Evolutionary conservation across 1,140 invertebrate genomes (phyloP).

Genomic region (Acromyrmex charruanus): DNA sequence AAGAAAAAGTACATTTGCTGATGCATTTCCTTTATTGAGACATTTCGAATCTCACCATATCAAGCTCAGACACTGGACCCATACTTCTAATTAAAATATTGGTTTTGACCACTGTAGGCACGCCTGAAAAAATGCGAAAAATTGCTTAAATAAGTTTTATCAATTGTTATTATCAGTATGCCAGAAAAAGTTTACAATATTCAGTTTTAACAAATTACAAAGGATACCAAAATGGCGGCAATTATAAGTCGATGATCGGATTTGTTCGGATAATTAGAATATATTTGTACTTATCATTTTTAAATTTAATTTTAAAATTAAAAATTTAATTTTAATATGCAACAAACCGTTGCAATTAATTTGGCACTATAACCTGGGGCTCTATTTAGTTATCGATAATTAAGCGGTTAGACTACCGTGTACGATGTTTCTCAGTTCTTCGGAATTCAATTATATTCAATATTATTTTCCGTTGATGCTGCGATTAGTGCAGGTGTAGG

Average conservation of each 20-base stretch:
- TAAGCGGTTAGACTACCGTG: neutral
- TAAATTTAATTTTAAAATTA: neutral
- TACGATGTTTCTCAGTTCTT: slow-evolving; percentile 19
- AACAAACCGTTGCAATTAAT: neutral
- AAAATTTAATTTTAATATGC: neutral
- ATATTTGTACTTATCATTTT: neutral
- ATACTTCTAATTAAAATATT: slow-evolving; percentile 97
- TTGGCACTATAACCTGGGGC: neutral
- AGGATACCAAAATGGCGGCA: too few relatives aligned
- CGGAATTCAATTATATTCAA: slow-evolving; percentile 22
- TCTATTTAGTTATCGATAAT: neutral
- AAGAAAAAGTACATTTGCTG: neutral
- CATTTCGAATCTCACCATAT: slow-evolving; percentile 91
- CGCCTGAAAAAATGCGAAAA: slow-evolving; percentile 87
- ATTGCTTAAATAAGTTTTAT: neutral
- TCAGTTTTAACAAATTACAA: neutral
- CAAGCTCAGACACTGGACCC: slow-evolving; percentile 97
- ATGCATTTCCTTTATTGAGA: neutral
- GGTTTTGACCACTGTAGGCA: slow-evolving; percentile 95
- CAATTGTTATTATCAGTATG: slow-evolving; percentile 18
- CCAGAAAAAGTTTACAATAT: neutral
- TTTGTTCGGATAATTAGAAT: neutral
- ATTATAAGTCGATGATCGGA: too few relatives aligned
- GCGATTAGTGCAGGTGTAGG: neutral
- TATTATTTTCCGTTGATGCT: slow-evolving; percentile 40